Percentiles rank a stretch among this genome's conserved stretches.
Conservation (phyloP, 2,888 invertebrate genomes). For the Drosophila greeni region DNA sequence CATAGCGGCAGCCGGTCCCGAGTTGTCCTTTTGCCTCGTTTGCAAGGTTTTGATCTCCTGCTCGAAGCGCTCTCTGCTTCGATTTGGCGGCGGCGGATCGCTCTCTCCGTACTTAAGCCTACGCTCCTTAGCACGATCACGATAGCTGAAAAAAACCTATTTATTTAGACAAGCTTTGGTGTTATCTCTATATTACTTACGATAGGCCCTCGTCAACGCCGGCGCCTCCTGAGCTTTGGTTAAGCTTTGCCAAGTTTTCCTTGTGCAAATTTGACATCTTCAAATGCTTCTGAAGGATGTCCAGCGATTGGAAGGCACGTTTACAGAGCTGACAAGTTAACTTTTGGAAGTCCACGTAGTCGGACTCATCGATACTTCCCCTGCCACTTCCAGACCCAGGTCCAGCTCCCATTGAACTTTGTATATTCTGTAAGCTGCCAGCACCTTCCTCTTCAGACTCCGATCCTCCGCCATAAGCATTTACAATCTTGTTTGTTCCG, state of each 20-base stretch:
- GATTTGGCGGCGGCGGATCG: constrained; percentile 84
- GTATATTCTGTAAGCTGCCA: constrained; percentile 79
- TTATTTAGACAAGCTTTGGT: background rate
- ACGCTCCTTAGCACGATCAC: constrained; percentile 97
- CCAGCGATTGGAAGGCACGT: constrained; percentile 93
- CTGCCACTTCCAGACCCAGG: background rate
- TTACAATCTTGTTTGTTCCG: constrained; percentile 82
- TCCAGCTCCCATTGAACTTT: background rate
- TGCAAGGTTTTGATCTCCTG: constrained; percentile 80
- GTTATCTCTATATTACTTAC: constrained; percentile 37
- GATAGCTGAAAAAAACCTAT: constrained; percentile 80
- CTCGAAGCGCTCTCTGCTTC: constrained; percentile 86
- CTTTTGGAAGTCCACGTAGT: constrained; percentile 92
- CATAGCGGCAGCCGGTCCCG: constrained; percentile 72
- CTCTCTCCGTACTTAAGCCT: constrained; percentile 95
- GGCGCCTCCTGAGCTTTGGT: constrained; percentile 68
- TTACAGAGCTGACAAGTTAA: constrained; percentile 96
- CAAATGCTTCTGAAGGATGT: constrained; percentile 93
- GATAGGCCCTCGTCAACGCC: constrained; percentile 43
- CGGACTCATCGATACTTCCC: constrained; percentile 82
- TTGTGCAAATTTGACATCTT: constrained; percentile 96
- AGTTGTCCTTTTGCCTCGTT: constrained; percentile 71
- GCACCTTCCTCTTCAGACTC: constrained; percentile 82
- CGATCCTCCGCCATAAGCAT: constrained; percentile 87
- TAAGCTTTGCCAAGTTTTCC: constrained; percentile 85